A percentile compares a stretch with the other conserved stretches of the same genome.
phyloP scores from a whole-genome alignment of 2,888 invertebrate species.

The Trichopoda pennipes region DNA sequence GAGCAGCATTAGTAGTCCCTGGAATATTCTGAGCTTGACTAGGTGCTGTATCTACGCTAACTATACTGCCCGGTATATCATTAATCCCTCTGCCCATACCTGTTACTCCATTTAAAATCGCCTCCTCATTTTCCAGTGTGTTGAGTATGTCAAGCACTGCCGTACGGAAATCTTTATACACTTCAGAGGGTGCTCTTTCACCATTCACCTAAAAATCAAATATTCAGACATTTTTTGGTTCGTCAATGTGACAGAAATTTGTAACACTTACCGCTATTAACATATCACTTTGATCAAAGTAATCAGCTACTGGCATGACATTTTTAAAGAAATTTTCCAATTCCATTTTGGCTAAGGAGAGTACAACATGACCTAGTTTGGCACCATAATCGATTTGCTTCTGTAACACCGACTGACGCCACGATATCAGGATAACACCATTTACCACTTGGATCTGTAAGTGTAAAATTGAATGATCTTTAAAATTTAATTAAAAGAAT shows the following conservation, averaged over 20 bases:
- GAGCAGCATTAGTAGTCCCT: slow-evolving; percentile 71
- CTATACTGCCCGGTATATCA: slow-evolving; percentile 85
- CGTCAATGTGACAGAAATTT: neutral
- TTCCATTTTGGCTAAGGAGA: slow-evolving; percentile 93
- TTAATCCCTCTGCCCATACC: slow-evolving; percentile 83
- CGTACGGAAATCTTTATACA: slow-evolving; percentile 91
- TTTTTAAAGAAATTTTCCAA: slow-evolving; percentile 93
- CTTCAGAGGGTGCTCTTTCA: slow-evolving; percentile 91
- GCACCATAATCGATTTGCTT: slow-evolving; percentile 95
- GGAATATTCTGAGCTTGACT: slow-evolving; percentile 80
- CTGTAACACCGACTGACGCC: slow-evolving; percentile 92
- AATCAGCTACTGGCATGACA: slow-evolving; percentile 94
- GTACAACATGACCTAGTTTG: slow-evolving; percentile 89
- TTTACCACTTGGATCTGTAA: slow-evolving; percentile 92
- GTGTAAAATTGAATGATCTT: too few species aligned
- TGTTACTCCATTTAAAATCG: slow-evolving; percentile 84
- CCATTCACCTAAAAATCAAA: slow-evolving; percentile 87
- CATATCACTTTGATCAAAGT: slow-evolving; percentile 93
- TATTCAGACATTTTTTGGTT: neutral
- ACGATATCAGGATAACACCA: slow-evolving; percentile 92
- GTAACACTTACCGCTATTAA: slow-evolving; percentile 83
- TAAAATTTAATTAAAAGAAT: too few species aligned
- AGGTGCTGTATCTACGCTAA: slow-evolving; percentile 84
- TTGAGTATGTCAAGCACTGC: slow-evolving; percentile 90
- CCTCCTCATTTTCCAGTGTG: slow-evolving; percentile 85